These are phyloP conservation scores for Ceriagrion tenellum DNA, from an alignment of 2,888 invertebrate genomes.

Conservation along the genomic window DNA sequence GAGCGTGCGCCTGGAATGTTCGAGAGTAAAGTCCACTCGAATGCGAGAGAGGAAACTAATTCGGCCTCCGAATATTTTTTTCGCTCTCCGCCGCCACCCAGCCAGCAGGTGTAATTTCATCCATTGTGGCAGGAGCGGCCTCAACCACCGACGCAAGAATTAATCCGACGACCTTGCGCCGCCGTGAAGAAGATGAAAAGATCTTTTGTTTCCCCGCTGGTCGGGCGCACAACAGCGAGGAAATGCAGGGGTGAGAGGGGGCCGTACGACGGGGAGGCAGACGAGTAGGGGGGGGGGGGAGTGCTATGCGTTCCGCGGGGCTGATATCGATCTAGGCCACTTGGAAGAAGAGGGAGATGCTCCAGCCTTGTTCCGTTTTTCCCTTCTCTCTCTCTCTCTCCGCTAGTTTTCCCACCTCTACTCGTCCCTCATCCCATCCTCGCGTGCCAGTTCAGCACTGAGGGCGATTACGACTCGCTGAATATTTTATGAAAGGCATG, in stretches of 20 bases:
- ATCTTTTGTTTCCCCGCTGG: constrained; percentile 2
- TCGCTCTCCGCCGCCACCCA: not conserved
- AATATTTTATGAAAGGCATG: constrained; percentile 29
- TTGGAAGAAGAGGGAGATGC: not conserved
- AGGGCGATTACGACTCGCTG: constrained; percentile 21
- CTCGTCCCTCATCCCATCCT: not conserved
- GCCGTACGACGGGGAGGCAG: not conserved
- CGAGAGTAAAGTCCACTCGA: not conserved
- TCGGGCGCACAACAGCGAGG: not conserved
- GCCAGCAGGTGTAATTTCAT: not conserved
- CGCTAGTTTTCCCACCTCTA: not conserved
- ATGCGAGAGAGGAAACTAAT: not conserved
- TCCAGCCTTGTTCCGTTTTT: not conserved
- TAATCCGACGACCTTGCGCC: constrained; percentile 1
- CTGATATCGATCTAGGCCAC: not conserved
- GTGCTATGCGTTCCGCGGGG: constrained; percentile 30
- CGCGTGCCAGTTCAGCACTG: not conserved
- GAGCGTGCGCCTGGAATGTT: not conserved
- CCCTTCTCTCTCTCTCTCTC: not conserved
- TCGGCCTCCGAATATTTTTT: not conserved
- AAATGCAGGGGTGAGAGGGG: not conserved
- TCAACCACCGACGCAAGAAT: constrained; percentile 5
- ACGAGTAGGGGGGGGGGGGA: not conserved
- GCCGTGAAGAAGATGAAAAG: constrained; percentile 24
- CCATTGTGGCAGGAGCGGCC: not conserved